These are phyloP conservation scores for Machaerirhynchus nigripectus DNA, from an alignment of 2,113 vertebrate genomes.

Conservation along the genomic window DNA sequence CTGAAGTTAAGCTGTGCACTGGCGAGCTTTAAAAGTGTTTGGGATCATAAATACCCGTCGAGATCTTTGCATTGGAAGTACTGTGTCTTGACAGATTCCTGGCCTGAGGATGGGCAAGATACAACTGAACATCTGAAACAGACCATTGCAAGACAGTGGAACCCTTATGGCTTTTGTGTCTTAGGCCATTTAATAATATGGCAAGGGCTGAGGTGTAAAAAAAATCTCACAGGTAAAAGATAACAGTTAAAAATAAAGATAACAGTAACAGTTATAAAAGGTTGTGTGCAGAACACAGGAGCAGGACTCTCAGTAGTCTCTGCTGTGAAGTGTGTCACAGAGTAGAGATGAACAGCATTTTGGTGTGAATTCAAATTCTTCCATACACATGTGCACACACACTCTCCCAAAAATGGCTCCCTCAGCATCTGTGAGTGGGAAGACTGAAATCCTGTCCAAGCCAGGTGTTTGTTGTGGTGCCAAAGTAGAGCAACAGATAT, in stretches of 20 bases:
- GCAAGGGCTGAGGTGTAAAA: not conserved
- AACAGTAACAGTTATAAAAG: not conserved
- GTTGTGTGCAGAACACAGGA: not conserved
- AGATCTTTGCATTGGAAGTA: not conserved
- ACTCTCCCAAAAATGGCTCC: not conserved
- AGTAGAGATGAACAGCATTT: not conserved
- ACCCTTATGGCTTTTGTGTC: not conserved
- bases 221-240: not conserved
- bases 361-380: not conserved
- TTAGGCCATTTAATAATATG: not conserved
- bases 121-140: not conserved
- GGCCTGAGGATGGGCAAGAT: not conserved
- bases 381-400: not conserved
- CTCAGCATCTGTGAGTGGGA: not conserved
- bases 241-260: not conserved
- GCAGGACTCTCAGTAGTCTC: not conserved
- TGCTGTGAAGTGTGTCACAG: not conserved
- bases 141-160: not conserved
- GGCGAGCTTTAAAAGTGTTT: not conserved
- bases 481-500: slow-evolving; percentile 25
- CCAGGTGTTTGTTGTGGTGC: slow-evolving; percentile 59
- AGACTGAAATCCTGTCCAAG: slow-evolving; percentile 8
- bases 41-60: not conserved
- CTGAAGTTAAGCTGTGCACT: not conserved
- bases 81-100: not conserved